These are phyloP conservation scores for Ahaetulla prasina DNA, from an alignment of 2,113 vertebrate genomes.

Conservation along the genomic window DNA sequence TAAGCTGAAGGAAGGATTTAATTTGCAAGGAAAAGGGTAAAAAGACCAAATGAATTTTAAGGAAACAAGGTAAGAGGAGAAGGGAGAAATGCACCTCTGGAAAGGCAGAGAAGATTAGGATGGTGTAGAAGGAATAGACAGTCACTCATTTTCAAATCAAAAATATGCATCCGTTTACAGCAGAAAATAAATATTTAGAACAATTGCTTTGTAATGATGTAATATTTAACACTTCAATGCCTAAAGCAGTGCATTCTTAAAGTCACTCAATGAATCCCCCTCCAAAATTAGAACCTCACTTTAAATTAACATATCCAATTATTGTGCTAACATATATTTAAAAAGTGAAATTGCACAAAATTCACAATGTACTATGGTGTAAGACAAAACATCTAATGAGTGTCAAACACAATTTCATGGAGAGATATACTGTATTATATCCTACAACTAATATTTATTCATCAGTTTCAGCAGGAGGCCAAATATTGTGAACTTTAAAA, in stretches of 20 bases:
- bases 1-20: slow-evolving; percentile 55
- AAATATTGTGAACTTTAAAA: slow-evolving; percentile 41
- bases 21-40: slow-evolving; percentile 63
- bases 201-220: background rate
- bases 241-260: slow-evolving; percentile 8
- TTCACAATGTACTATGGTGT: slow-evolving; percentile 19
- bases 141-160: slow-evolving; percentile 51
- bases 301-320: slow-evolving; percentile 8
- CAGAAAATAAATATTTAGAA: slow-evolving; percentile 25
- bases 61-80: slow-evolving; percentile 76
- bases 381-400: slow-evolving; percentile 27
- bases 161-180: slow-evolving; percentile 41
- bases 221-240: background rate
- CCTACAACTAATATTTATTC: background rate
- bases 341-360: slow-evolving; percentile 42
- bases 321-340: slow-evolving; percentile 11
- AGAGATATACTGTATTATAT: slow-evolving; percentile 31
- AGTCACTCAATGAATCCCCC: background rate
- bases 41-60: slow-evolving; percentile 61
- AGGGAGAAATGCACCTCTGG: slow-evolving; percentile 79
- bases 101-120: slow-evolving; percentile 48
- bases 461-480: slow-evolving; percentile 60
- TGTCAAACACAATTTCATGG: slow-evolving; percentile 13
- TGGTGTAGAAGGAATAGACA: slow-evolving; percentile 41
- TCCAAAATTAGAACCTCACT: background rate